A percentile compares a stretch with the other conserved stretches of the same genome.
Conservation (phyloP, 2,113 vertebrate species). For the Perca flavescens region DNA sequence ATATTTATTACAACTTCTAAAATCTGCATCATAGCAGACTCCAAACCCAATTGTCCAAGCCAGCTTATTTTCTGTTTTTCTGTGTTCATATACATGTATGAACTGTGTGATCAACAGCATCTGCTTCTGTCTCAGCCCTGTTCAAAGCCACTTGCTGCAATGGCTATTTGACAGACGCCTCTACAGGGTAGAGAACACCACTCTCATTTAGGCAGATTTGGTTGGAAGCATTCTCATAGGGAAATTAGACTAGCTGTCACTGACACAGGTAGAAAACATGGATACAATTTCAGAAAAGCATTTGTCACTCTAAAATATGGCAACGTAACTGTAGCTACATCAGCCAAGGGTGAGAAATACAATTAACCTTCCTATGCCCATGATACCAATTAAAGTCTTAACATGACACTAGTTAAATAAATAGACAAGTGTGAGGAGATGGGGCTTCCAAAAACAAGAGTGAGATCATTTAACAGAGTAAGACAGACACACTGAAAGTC, state of each 20-base stretch:
- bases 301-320: neutral
- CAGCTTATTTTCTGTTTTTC: conserved; percentile 35
- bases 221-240: neutral
- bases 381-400: neutral
- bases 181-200: neutral
- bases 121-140: conserved; percentile 21
- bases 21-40: neutral
- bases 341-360: neutral
- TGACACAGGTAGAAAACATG: neutral
- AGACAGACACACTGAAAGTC: neutral
- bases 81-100: conserved; percentile 25
- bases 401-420: neutral
- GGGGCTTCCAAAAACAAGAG: neutral
- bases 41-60: neutral
- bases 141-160: conserved; percentile 22
- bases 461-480: neutral
- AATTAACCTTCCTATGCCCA: neutral
- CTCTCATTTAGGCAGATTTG: conserved; percentile 2
- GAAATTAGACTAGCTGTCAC: neutral
- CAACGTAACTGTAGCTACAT: neutral
- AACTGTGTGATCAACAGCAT: conserved; percentile 22
- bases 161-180: conserved; percentile 1
- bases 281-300: neutral
- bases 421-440: neutral
- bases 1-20: neutral